Conservation (phyloP, 2,888 invertebrate genomes). For the Meloe dianella region DNA sequence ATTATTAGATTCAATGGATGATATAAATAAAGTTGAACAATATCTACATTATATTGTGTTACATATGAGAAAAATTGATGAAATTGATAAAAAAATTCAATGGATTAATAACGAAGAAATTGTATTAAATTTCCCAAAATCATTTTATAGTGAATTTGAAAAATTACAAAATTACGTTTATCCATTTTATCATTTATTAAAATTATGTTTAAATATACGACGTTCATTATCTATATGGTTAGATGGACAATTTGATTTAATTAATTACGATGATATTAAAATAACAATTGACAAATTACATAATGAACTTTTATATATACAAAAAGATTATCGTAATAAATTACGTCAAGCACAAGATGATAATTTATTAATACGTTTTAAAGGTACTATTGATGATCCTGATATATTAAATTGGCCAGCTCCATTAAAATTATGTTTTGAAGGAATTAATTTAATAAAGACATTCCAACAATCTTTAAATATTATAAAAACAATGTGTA, state of each 20-base stretch:
- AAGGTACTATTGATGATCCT: constrained; percentile 71
- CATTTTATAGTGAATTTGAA: constrained; percentile 79
- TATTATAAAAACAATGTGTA: constrained; percentile 86
- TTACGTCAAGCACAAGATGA: constrained; percentile 80
- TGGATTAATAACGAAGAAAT: constrained; percentile 92
- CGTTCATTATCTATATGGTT: constrained; percentile 85
- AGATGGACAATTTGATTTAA: constrained; percentile 87
- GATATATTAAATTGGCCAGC: constrained; percentile 80
- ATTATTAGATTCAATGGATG: constrained; percentile 83
- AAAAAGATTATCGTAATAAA: constrained; percentile 76
- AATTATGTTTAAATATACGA: constrained; percentile 74
- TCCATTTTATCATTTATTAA: constrained; percentile 74
- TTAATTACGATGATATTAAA: constrained; percentile 79
- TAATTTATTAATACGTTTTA: constrained; percentile 66
- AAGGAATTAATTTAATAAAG: constrained; percentile 68
- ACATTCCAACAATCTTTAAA: constrained; percentile 79
- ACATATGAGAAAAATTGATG: constrained; percentile 75
- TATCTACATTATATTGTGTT: constrained; percentile 77
- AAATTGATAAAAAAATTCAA: constrained; percentile 74
- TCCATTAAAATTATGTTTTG: constrained; percentile 76
- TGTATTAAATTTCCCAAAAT: constrained; percentile 82
- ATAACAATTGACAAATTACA: constrained; percentile 76
- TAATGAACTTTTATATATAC: constrained; percentile 76
- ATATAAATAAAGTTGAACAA: constrained; percentile 74
- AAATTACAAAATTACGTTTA: constrained; percentile 76